A percentile compares a stretch with the other conserved stretches of the same genome.
These are phyloP conservation scores for Fringilla coelebs DNA, from an alignment of 2,797 vertebrate genomes.

Conservation along the genomic window DNA sequence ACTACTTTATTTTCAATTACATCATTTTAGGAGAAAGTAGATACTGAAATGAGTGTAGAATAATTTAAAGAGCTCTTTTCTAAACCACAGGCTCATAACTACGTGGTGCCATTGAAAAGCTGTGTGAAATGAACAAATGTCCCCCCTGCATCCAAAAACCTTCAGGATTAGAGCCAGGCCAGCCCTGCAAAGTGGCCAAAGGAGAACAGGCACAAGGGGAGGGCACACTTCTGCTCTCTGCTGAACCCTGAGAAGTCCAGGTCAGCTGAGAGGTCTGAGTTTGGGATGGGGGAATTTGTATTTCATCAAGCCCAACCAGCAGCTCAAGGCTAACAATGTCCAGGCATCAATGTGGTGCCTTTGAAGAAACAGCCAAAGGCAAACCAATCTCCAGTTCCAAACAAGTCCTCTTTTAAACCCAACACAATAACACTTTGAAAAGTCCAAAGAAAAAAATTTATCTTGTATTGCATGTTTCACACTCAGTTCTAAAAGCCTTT, in stretches of 20 bases:
- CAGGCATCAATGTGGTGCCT: background rate
- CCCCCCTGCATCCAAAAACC: background rate
- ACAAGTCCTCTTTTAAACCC: background rate
- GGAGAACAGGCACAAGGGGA: background rate
- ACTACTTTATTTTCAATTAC: background rate
- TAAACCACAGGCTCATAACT: background rate
- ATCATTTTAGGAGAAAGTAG: background rate
- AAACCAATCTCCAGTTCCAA: background rate
- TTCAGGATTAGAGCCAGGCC: background rate
- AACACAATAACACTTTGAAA: background rate
- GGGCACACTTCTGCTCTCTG: fast-evolving
- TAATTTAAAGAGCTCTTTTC: background rate
- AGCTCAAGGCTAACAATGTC: background rate
- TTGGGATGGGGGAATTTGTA: no score
- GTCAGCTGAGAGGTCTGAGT: background rate
- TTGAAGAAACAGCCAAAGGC: background rate
- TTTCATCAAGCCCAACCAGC: background rate
- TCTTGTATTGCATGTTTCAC: background rate
- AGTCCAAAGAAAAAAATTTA: background rate
- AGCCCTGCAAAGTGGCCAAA: background rate
- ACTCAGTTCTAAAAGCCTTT: background rate
- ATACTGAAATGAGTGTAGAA: background rate
- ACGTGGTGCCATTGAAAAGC: fast-evolving
- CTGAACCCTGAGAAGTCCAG: background rate
- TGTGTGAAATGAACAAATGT: background rate